Conservation (phyloP, 2,888 invertebrate species). For the Parapristionchus giblindavisi region DNA sequence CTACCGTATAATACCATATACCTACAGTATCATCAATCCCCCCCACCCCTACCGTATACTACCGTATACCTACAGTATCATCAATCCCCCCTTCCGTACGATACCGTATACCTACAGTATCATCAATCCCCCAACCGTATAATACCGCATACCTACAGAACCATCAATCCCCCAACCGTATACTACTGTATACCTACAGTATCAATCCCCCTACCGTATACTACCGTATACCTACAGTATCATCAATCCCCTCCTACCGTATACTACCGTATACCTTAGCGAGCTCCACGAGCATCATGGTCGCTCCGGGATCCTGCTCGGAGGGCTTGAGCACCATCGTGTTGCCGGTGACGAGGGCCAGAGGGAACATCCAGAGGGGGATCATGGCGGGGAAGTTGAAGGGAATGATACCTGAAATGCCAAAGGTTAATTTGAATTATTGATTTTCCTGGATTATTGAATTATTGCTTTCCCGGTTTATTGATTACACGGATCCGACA, state of each 20-base stretch:
- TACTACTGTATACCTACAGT: neutral
- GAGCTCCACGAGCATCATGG: slow-evolving; percentile 91
- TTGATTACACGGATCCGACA: too few species aligned
- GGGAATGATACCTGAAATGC: slow-evolving; percentile 49
- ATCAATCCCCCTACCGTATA: neutral
- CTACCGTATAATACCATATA: too few species aligned
- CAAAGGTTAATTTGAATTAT: neutral
- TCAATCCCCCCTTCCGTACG: neutral
- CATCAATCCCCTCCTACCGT: neutral
- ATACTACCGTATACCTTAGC: slow-evolving; percentile 73
- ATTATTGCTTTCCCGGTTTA: neutral
- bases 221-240: slow-evolving; percentile 14
- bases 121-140: neutral
- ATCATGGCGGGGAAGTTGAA: slow-evolving; percentile 88
- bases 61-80: neutral
- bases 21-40: neutral
- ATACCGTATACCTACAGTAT: neutral
- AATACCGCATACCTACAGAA: neutral
- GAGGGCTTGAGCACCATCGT: slow-evolving; percentile 93
- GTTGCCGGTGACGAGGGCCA: slow-evolving; percentile 85
- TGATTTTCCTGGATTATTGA: neutral
- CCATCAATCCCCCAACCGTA: neutral
- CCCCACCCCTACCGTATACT: neutral
- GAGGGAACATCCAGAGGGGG: slow-evolving; percentile 88
- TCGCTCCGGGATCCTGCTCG: slow-evolving; percentile 95